These are phyloP conservation scores for Tor tambroides DNA, from an alignment of 2,113 vertebrate genomes.

Conservation along the genomic window DNA sequence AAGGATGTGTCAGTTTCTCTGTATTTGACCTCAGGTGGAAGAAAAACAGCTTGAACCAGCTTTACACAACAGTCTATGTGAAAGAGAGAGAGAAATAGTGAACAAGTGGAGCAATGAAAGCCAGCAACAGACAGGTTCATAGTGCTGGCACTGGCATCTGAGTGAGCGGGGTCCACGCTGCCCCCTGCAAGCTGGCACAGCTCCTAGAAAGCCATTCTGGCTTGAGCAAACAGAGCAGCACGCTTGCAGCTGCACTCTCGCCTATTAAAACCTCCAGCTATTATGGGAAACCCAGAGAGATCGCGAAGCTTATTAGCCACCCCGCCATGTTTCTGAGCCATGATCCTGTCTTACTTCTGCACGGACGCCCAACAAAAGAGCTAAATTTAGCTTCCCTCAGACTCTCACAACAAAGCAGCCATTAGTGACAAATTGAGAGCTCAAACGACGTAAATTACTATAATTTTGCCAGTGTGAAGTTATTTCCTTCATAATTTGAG, in stretches of 20 bases:
- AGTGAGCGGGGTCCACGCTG: slow-evolving; percentile 45
- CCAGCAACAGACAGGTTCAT: slow-evolving; percentile 23
- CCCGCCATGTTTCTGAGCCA: slow-evolving; percentile 62
- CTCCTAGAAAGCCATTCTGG: slow-evolving; percentile 68
- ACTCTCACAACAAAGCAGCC: slow-evolving; percentile 20
- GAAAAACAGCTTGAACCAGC: not conserved
- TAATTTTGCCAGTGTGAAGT: slow-evolving; percentile 17
- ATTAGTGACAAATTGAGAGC: slow-evolving; percentile 34
- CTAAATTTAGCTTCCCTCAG: slow-evolving; percentile 59
- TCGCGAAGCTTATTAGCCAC: slow-evolving; percentile 63
- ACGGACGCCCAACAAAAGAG: slow-evolving; percentile 46
- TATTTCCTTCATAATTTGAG: slow-evolving; percentile 27
- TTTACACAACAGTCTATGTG: not conserved
- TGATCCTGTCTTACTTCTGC: slow-evolving; percentile 15
- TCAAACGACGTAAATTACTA: not conserved
- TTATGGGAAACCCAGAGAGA: slow-evolving; percentile 62
- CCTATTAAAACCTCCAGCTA: slow-evolving; percentile 71
- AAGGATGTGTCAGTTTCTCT: not conserved
- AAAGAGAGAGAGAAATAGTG: not conserved
- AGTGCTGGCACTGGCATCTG: not conserved
- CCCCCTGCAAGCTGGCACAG: slow-evolving; percentile 65
- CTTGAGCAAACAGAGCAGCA: slow-evolving; percentile 63
- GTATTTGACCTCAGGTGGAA: not conserved
- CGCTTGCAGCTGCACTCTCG: slow-evolving; percentile 66
- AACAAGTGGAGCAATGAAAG: not conserved